Evolutionary conservation across 2,797 vertebrate genomes (phyloP).

Genomic region (Ctenochaetus hawaiiensis): DNA sequence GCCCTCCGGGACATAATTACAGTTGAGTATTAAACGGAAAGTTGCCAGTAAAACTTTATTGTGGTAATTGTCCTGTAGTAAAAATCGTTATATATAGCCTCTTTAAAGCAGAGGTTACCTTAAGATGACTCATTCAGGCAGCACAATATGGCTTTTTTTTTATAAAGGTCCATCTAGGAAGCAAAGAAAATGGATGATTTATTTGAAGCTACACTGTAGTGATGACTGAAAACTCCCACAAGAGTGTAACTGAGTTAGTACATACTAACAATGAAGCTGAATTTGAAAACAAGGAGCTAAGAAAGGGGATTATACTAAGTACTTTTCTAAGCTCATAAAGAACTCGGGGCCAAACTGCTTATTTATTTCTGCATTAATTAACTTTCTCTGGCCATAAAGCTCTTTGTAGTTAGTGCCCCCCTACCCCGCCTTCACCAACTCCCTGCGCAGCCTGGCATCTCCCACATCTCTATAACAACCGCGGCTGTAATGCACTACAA

Average conservation of each 20-base stretch:
- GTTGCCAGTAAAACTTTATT: background rate
- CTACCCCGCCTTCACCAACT: constrained; percentile 68
- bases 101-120: constrained; percentile 31
- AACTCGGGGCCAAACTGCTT: constrained; percentile 61
- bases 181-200: constrained; percentile 16
- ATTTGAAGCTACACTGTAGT: constrained; percentile 2
- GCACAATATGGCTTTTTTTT: background rate
- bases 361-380: constrained; percentile 84
- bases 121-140: background rate
- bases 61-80: constrained; percentile 4
- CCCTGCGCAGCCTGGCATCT: constrained; percentile 79
- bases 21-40: background rate
- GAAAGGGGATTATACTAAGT: constrained; percentile 56
- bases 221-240: constrained; percentile 8
- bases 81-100: constrained; percentile 1
- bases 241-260: background rate
- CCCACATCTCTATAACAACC: constrained; percentile 88
- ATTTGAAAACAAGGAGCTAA: constrained; percentile 31
- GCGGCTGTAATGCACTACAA: constrained; percentile 77
- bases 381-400: constrained; percentile 73
- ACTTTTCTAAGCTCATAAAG: constrained; percentile 55
- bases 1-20: background rate
- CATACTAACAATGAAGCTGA: constrained; percentile 14
- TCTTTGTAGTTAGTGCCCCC: constrained; percentile 71
- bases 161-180: constrained; percentile 3